phyloP scores from a whole-genome alignment of 2,797 vertebrate genomes.

The Bucorvus abyssinicus region DNA sequence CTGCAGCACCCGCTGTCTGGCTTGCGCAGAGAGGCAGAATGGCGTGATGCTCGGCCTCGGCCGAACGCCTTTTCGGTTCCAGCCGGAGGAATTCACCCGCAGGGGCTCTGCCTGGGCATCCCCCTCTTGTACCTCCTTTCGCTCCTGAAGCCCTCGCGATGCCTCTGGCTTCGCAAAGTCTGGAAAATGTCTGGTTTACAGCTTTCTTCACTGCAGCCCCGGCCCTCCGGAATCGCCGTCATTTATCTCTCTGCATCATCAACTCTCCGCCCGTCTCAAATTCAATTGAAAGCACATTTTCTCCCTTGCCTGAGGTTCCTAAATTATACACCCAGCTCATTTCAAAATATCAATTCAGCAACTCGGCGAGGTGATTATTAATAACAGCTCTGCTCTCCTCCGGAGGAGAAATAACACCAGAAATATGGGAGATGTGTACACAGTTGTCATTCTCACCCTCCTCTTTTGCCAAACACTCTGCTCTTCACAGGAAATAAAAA shows the following conservation, averaged over 20 bases:
- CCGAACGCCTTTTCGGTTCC: not conserved
- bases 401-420: slow-evolving; percentile 26
- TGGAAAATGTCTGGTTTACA: not conserved
- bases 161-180: not conserved
- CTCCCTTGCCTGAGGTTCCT: slow-evolving; percentile 14
- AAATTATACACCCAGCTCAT: slow-evolving; percentile 32
- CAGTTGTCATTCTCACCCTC: slow-evolving; percentile 38
- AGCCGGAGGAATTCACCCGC: not conserved
- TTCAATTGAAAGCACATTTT: slow-evolving; percentile 47
- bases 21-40: not conserved
- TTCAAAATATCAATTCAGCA: slow-evolving; percentile 53
- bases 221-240: not conserved
- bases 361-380: slow-evolving; percentile 59
- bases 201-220: not conserved
- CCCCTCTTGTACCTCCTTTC: not conserved
- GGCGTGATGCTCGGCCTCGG: not conserved
- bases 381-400: slow-evolving; percentile 48
- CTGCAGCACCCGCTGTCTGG: not conserved
- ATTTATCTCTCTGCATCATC: slow-evolving; percentile 24
- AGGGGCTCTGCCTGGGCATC: not conserved
- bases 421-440: slow-evolving; percentile 58
- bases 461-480: slow-evolving; percentile 27
- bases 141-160: not conserved
- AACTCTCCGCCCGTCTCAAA: slow-evolving; percentile 23
- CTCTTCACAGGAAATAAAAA: slow-evolving; percentile 34